phyloP scores from a whole-genome alignment of 1,140 invertebrate species.

The Drosophila mauritiana region DNA sequence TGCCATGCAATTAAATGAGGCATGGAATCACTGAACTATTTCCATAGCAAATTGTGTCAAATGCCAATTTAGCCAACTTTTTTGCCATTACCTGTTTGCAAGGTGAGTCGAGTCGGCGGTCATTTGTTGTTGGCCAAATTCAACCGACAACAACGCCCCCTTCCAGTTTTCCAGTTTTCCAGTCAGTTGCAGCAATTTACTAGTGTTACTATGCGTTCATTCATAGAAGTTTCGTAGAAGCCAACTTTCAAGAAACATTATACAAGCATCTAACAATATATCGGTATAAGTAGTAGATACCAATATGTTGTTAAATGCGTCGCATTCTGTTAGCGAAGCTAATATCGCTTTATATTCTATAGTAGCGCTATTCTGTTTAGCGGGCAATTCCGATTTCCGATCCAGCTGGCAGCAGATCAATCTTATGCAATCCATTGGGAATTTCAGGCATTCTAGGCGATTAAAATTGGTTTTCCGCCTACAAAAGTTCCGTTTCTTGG shows the following conservation, averaged over 20 bases:
- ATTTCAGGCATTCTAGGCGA: conserved; percentile 41
- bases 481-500: conserved; percentile 15
- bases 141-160: conserved; percentile 2
- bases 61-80: neutral
- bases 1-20: neutral
- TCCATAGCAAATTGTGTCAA: conserved; percentile 5
- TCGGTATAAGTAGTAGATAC: too few species aligned
- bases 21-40: conserved; percentile 9
- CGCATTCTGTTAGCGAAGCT: too few species aligned
- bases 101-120: neutral
- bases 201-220: conserved; percentile 16
- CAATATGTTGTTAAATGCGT: too few species aligned
- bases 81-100: neutral
- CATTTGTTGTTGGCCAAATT: conserved; percentile 6
- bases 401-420: conserved; percentile 22
- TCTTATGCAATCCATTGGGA: conserved; percentile 52
- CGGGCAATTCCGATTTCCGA: conserved; percentile 59
- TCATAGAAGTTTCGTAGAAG: conserved; percentile 49
- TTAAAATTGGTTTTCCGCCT: conserved; percentile 21
- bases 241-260: neutral
- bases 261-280: too few species aligned
- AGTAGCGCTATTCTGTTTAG: neutral
- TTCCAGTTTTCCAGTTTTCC: neutral
- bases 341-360: too few species aligned
- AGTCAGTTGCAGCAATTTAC: conserved; percentile 20